Evolutionary conservation across 92 coral and sea anemone genomes (phyloP).

Genomic region (Paramuricea clavata): DNA sequence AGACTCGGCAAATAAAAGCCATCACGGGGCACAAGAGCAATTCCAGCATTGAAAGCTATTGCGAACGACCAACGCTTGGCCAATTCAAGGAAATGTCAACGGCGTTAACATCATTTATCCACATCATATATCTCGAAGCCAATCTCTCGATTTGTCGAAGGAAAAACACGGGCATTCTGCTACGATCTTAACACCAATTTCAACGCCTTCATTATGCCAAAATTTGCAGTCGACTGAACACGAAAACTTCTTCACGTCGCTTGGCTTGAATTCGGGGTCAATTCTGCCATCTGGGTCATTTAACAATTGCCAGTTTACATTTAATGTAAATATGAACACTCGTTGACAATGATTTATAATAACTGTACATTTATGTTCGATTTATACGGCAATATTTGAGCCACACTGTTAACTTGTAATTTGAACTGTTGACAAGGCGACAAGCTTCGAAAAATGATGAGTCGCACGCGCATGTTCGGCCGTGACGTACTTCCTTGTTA

Average conservation of each 20-base stretch:
- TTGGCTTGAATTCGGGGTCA: conserved; percentile 5
- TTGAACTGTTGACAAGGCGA: too few relatives aligned
- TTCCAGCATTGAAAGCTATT: conserved; percentile 67
- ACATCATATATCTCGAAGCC: neutral
- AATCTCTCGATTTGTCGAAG: neutral
- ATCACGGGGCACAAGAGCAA: conserved; percentile 68
- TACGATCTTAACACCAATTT: neutral
- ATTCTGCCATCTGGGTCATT: too few relatives aligned
- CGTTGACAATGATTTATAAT: too few relatives aligned
- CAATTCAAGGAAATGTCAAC: conserved; percentile 67
- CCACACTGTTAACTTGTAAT: too few relatives aligned
- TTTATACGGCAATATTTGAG: too few relatives aligned
- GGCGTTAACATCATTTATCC: conserved; percentile 45
- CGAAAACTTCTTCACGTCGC: conserved; percentile 15
- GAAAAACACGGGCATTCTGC: neutral
- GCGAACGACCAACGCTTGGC: conserved; percentile 59
- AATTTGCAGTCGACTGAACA: neutral
- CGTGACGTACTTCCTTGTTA: too few relatives aligned
- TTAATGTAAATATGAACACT: too few relatives aligned
- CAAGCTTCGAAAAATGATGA: too few relatives aligned
- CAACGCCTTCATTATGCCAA: neutral
- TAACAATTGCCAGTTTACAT: too few relatives aligned
- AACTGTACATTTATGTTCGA: too few relatives aligned
- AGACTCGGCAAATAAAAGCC: conserved; percentile 66
- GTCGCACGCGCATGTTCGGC: too few relatives aligned